Evolutionary conservation across 2,888 invertebrate genomes (phyloP), one percentile per base, ranked within the genome.

Genomic region (Nymphalis polychloros): DNA sequence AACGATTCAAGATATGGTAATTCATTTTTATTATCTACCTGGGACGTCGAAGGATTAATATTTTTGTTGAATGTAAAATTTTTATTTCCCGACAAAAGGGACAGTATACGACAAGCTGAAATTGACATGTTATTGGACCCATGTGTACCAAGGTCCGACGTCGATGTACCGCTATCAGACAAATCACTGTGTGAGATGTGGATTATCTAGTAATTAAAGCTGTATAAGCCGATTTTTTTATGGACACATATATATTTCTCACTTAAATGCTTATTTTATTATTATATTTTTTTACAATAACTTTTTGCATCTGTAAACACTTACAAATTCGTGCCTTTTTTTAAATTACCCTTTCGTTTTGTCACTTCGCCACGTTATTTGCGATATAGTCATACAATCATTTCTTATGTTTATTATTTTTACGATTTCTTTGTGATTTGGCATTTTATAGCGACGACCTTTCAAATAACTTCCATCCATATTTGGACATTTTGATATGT

Each of bases 61-160:
- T 89, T 89, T 88, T 85, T 85, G 83, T 83, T 86, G 84, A 77
- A 87, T 87, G 84, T 90, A 85, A 87, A 90, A 90, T 89, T 89
- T 89, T 89, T 89, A 90, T 90, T 87, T 86, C 78, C 81, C 76
- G 77, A 83, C 86, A 82, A 85, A 83, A 86, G 84, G 84, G 85
- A 85, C 81, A 81, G 80, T 75, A 75, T 74, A 80, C 76, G 81
- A 80, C 76, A 76, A 75, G 80, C 77, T 80, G 79, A 84, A 89
- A 90, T 89, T 89, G 89, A 88, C 86, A 81, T 85, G 84, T 86
- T 87, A 90, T 87, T 83, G 85, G 84, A 76, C 89, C 89, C 89
- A 72, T 72, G 88, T 76, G 89, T 76, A 73, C 71, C 48, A 55
- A 67, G 57, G 50, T 57, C 63, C 59, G 23, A 48, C 63, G 49